Evolutionary conservation across 2,888 invertebrate genomes (phyloP), one percentile per base, ranked within the genome.

Genomic region (Proisotoma minuta): DNA sequence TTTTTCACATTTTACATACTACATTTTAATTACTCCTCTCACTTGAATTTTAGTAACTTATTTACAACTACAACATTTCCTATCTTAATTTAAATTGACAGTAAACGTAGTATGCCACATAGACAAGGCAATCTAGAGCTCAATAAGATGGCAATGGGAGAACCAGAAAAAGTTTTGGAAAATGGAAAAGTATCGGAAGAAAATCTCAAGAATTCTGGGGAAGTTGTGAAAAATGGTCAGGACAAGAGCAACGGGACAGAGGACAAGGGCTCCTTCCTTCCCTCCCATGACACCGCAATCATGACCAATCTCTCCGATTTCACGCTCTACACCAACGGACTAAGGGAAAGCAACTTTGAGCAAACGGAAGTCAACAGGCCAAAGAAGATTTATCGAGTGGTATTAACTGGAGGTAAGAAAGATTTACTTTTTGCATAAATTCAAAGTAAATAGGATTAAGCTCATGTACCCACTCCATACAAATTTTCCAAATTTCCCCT

Each of bases 321-420:
- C 39, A 50, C 56, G 23, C 34, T 34, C 22, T 43, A 40, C 51
- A 23, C 28, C 51, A 28, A 28, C 40, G 48, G 48, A 12, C 49
- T 58, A 22, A 27, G 20, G 56, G 28, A 18, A 8, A 20, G 57
- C 53, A 62, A 53, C 27, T 51, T 60, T 34, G 59, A 62, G 26
- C 64, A 68, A n/a, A 57, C 63, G 12, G 66, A 63, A 39, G 62
- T 57, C 27, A 56, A 66, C 22, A 60, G 72, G 15, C 73, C 73
- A 20, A 86, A 85, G 80, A 86, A 85, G 74, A 84, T 89, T 74
- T 91, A 91, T 82, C 89, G 86, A 81, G 82, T 92, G 75, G 91
- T 92, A 73, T 83, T 93, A 72, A 92, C 92, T 74, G 92, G 92
- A 82, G 91, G 91, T 91, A 83, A 84, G 86, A 80, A n/a, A n/a